Evolutionary conservation across 2,797 vertebrate genomes (phyloP).

Genomic region (Sorex maritimensis): DNA sequence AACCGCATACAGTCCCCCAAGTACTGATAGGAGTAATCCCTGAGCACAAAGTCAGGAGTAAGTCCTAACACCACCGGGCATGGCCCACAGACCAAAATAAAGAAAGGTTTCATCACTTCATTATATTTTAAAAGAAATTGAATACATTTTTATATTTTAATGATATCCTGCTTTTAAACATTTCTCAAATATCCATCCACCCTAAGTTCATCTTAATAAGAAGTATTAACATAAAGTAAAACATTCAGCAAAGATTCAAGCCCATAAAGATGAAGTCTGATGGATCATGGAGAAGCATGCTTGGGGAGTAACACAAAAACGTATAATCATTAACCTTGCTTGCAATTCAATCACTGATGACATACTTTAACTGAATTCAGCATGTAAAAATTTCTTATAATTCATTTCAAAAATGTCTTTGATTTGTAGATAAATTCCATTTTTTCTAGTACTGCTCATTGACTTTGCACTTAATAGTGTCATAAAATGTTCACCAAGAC

Average conservation of each 20-base stretch:
- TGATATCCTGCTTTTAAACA: constrained; percentile 61
- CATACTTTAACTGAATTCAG: constrained; percentile 55
- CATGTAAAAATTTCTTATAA: constrained; percentile 62
- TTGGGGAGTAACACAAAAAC: neutral
- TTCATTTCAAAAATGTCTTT: constrained; percentile 62
- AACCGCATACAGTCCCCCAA: no score
- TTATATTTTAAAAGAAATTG: no score
- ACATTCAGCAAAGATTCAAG: constrained; percentile 22
- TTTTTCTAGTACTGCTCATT: constrained; percentile 73
- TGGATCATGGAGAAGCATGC: constrained; percentile 63
- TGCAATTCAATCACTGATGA: constrained; percentile 64
- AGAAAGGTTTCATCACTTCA: no score
- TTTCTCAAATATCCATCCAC: constrained; percentile 64
- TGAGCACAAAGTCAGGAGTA: no score
- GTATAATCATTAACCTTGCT: constrained; percentile 29
- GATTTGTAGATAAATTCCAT: constrained; percentile 24
- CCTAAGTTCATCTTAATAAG: constrained; percentile 63
- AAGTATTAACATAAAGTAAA: neutral
- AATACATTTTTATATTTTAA: constrained; percentile 36
- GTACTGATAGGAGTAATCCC: no score
- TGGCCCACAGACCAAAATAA: no score
- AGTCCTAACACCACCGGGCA: no score
- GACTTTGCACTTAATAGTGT: constrained; percentile 62
- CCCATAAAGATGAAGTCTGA: constrained; percentile 25
- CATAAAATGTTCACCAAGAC: constrained; percentile 72